Evolutionary conservation across 2,797 vertebrate species (phyloP).

Genomic region (Tiaroga cobitis): DNA sequence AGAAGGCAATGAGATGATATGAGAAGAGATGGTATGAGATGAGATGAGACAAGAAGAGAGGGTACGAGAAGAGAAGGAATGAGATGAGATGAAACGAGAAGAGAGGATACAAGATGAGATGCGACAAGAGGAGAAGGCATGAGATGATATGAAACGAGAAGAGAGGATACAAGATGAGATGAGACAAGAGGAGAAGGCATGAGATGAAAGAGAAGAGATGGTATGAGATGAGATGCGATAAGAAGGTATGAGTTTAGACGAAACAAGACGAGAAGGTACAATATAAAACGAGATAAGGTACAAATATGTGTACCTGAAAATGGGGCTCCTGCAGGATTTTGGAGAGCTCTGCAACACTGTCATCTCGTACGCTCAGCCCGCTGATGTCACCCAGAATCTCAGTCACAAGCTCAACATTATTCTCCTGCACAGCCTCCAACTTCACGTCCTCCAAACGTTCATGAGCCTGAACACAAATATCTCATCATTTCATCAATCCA

Average conservation of each 20-base stretch:
- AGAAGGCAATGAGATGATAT: background rate
- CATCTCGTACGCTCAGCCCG: constrained; percentile 84
- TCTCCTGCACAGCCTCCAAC: constrained; percentile 97
- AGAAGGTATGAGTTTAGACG: background rate
- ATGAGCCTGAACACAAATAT: constrained; percentile 79
- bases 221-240: background rate
- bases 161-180: no score
- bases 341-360: constrained; percentile 89
- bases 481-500: background rate
- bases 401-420: constrained; percentile 94
- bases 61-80: background rate
- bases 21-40: background rate
- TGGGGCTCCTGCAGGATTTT: constrained; percentile 94
- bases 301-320: constrained; percentile 84
- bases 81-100: background rate
- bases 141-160: background rate
- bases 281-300: background rate
- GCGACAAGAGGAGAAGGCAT: no score
- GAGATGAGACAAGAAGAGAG: background rate
- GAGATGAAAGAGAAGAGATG: background rate
- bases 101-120: no score
- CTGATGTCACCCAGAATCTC: constrained; percentile 96
- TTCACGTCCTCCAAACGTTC: constrained; percentile 94
- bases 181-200: no score
- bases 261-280: background rate